Percentiles rank a stretch among this genome's conserved stretches.
Evolutionary conservation across 2,888 invertebrate species (phyloP).

Genomic region (Congeria kusceri): DNA sequence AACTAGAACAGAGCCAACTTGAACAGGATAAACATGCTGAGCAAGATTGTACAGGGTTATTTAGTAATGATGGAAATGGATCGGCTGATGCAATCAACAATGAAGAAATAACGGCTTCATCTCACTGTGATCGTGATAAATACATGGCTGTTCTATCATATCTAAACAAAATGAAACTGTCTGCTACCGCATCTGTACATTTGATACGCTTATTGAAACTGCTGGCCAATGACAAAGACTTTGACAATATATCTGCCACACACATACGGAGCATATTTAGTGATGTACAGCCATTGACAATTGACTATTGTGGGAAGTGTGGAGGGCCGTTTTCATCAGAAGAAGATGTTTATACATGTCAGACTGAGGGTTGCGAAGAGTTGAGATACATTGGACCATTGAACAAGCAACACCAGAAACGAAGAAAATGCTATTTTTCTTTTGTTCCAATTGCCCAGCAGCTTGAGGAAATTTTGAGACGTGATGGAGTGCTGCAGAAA

Average conservation of each 20-base stretch:
- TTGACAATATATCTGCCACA: too few species aligned
- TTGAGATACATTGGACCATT: background rate
- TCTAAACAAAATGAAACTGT: background rate
- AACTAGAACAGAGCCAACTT: background rate
- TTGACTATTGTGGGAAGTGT: conserved; percentile 3
- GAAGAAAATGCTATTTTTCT: background rate
- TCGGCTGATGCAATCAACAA: background rate
- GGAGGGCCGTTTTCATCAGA: background rate
- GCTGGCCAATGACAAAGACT: background rate
- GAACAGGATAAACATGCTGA: background rate
- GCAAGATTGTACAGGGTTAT: background rate
- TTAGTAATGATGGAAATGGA: background rate
- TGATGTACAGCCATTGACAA: background rate
- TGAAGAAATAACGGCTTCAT: too few species aligned
- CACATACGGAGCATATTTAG: too few species aligned
- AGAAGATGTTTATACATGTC: background rate
- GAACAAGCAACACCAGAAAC: background rate
- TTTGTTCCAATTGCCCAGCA: background rate
- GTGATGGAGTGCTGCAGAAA: too few species aligned
- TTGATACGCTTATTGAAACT: background rate
- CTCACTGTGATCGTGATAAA: too few species aligned
- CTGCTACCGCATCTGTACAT: conserved; percentile 1
- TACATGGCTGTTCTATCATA: too few species aligned
- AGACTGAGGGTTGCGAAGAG: background rate
- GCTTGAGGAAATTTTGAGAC: background rate